A percentile compares a stretch with the other conserved stretches of the same genome.
Evolutionary conservation across 2,888 invertebrate genomes (phyloP).

Genomic region (Macrophya alboannulata): DNA sequence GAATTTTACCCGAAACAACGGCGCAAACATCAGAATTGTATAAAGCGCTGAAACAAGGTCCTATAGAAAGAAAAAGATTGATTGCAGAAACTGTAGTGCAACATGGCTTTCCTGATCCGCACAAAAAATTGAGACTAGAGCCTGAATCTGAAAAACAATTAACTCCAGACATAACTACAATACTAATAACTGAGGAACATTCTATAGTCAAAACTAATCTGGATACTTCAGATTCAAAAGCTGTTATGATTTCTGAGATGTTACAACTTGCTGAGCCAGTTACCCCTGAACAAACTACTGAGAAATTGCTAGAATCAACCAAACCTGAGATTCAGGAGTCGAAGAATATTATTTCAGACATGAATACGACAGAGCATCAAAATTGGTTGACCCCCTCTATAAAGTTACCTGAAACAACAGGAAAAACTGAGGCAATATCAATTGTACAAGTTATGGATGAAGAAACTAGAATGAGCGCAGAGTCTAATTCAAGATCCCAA

Average conservation of each 20-base stretch:
- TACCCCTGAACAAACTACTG: not conserved
- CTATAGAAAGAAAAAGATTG: slow-evolving; percentile 65
- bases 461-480: slow-evolving; percentile 82
- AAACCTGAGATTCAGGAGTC: slow-evolving; percentile 25
- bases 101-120: slow-evolving; percentile 21
- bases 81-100: not conserved
- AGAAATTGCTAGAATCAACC: not conserved
- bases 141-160: slow-evolving; percentile 20
- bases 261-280: slow-evolving; percentile 20
- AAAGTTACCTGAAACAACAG: slow-evolving; percentile 68
- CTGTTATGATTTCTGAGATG: slow-evolving; percentile 45
- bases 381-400: slow-evolving; percentile 77
- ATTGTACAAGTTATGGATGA: slow-evolving; percentile 81
- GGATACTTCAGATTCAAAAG: slow-evolving; percentile 3
- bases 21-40: slow-evolving; percentile 71
- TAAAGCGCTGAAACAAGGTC: slow-evolving; percentile 73
- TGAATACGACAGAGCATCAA: slow-evolving; percentile 65
- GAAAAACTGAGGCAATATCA: slow-evolving; percentile 71
- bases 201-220: not conserved
- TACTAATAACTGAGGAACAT: not conserved
- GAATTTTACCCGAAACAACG: not conserved
- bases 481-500: slow-evolving; percentile 77
- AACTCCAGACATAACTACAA: not conserved
- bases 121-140: slow-evolving; percentile 42
- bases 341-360: slow-evolving; percentile 20